phyloP scores from a whole-genome alignment of 2,113 vertebrate genomes.

The Mastomys coucha region DNA sequence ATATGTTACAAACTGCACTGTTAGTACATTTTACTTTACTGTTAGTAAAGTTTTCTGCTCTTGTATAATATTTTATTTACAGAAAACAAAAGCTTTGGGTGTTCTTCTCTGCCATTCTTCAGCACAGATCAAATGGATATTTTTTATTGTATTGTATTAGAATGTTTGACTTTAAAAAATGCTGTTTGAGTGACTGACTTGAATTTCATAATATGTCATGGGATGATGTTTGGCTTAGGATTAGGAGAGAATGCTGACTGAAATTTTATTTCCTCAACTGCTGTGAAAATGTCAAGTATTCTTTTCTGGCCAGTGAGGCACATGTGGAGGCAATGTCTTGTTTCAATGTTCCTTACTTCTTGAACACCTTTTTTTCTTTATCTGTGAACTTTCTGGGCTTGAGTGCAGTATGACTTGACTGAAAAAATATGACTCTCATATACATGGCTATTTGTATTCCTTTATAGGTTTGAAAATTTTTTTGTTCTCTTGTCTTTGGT shows the following conservation, averaged over 20 bases:
- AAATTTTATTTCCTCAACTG: not conserved
- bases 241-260: not conserved
- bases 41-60: not conserved
- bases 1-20: too few relatives aligned
- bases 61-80: not conserved
- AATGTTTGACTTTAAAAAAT: not conserved
- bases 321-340: not conserved
- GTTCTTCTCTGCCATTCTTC: not conserved
- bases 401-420: not conserved
- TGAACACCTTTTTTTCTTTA: not conserved
- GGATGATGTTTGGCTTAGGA: not conserved
- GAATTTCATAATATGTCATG: not conserved
- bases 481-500: not conserved
- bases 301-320: not conserved
- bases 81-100: not conserved
- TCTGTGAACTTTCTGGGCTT: not conserved
- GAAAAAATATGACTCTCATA: not conserved
- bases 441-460: not conserved
- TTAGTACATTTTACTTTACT: too few relatives aligned
- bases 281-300: not conserved
- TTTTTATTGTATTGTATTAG: not conserved
- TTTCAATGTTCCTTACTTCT: not conserved
- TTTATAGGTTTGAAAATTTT: not conserved
- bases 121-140: not conserved
- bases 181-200: not conserved